Evolutionary conservation across 2,888 invertebrate species (phyloP).

Genomic region (Operophtera brumata): DNA sequence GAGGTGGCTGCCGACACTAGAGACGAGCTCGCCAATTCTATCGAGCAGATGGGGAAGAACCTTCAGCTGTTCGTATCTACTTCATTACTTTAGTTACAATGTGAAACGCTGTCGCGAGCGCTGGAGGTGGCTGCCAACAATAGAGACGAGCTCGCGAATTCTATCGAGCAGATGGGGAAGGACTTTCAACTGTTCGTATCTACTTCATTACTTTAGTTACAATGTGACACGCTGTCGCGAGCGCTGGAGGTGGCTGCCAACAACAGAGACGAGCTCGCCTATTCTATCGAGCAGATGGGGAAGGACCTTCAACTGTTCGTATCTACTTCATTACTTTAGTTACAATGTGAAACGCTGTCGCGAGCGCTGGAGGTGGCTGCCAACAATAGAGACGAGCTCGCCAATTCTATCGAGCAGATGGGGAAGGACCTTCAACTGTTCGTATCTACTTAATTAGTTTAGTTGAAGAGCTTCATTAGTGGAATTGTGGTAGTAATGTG

Average conservation of each 20-base stretch:
- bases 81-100: too few relatives aligned
- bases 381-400: conserved; percentile 41
- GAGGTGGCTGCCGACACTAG: too few relatives aligned
- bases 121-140: too few relatives aligned
- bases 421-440: conserved; percentile 48
- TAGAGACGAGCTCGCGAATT: conserved; percentile 40
- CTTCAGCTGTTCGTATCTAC: too few relatives aligned
- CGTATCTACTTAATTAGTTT: conserved; percentile 14
- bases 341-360: too few relatives aligned
- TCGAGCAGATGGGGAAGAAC: conserved; percentile 45
- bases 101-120: too few relatives aligned
- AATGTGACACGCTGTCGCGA: too few relatives aligned
- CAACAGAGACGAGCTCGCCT: conserved; percentile 39
- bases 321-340: too few relatives aligned
- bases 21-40: conserved; percentile 36
- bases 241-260: too few relatives aligned
- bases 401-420: conserved; percentile 41
- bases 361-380: too few relatives aligned
- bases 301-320: conserved; percentile 35
- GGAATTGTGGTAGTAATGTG: conserved; percentile 1
- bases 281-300: conserved; percentile 44
- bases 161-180: conserved; percentile 43
- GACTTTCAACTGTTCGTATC: too few relatives aligned
- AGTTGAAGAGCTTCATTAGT: conserved; percentile 7
- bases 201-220: too few relatives aligned